A percentile compares a stretch with the other conserved stretches of the same genome.
These are phyloP conservation scores for Lucilia sericata DNA, from an alignment of 1,140 invertebrate species.

Conservation along the genomic window DNA sequence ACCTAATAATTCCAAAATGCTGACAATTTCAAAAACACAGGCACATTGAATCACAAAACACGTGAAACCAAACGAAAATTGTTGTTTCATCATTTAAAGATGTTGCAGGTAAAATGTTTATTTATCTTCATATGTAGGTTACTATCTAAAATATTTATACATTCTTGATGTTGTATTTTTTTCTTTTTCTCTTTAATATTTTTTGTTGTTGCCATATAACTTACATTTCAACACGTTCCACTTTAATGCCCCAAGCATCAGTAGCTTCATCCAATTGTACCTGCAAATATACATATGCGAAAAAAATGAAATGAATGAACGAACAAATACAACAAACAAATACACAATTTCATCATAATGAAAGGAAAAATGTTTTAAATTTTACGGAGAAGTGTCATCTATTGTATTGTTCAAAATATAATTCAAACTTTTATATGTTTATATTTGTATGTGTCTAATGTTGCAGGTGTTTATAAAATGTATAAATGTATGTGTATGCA, in stretches of 20 bases:
- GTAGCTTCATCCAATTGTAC: conserved; percentile 78
- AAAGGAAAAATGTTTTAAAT: conserved; percentile 2
- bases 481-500: too few species aligned
- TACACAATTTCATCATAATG: not conserved
- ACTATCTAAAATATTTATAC: not conserved
- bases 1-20: too few species aligned
- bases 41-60: too few species aligned
- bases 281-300: conserved; percentile 12
- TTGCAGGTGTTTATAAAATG: not conserved
- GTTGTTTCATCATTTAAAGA: too few species aligned
- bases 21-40: too few species aligned
- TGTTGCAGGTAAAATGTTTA: not conserved
- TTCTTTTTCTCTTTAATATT: too few species aligned
- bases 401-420: not conserved
- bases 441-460: not conserved
- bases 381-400: not conserved
- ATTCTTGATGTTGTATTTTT: not conserved
- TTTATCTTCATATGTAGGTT: not conserved
- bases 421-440: not conserved
- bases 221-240: conserved; percentile 96
- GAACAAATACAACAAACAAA: not conserved
- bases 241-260: conserved; percentile 96
- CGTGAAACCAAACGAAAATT: too few species aligned
- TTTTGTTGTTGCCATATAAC: conserved; percentile 53
- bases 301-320: not conserved